A percentile compares a stretch with the other conserved stretches of the same genome.
phyloP scores from a whole-genome alignment of 1,140 invertebrate species.

The Catajapyx aquilonaris region DNA sequence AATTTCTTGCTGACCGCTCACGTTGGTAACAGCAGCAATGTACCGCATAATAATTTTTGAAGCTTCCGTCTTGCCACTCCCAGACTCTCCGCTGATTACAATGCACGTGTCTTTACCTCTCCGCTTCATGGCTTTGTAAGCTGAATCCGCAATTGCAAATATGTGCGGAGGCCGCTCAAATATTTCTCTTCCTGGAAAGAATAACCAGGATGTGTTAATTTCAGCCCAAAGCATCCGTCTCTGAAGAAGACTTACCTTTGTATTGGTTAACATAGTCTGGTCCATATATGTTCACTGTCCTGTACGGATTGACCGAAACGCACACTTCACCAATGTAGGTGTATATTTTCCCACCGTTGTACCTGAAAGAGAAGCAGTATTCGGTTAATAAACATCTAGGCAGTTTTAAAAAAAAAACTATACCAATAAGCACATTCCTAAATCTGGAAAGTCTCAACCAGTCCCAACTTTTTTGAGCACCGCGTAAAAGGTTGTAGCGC shows the following conservation, averaged over 20 bases:
- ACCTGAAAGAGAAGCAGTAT: slow-evolving; percentile 33
- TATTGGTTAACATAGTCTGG: slow-evolving; percentile 58
- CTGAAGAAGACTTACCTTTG: slow-evolving; percentile 36
- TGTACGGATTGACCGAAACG: slow-evolving; percentile 78
- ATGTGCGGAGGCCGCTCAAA: slow-evolving; percentile 90
- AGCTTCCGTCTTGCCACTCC: slow-evolving; percentile 91
- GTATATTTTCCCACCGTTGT: slow-evolving; percentile 71
- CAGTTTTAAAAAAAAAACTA: slow-evolving; percentile 2
- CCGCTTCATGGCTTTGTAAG: slow-evolving; percentile 80
- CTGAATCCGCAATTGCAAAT: slow-evolving; percentile 80
- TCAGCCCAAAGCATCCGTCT: not conserved
- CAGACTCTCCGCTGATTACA: slow-evolving; percentile 88
- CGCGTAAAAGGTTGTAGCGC: no score
- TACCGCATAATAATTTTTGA: slow-evolving; percentile 99
- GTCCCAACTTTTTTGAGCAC: no score
- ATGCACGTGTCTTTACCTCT: slow-evolving; percentile 82
- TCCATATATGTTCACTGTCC: slow-evolving; percentile 66
- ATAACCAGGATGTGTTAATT: not conserved
- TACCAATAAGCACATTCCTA: not conserved
- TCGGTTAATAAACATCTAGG: not conserved
- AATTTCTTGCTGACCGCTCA: slow-evolving; percentile 77
- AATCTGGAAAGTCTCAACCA: no score
- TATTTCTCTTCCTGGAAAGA: slow-evolving; percentile 48
- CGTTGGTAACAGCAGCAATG: slow-evolving; percentile 89
- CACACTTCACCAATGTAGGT: slow-evolving; percentile 88